Evolutionary conservation across 2,797 vertebrate species (phyloP), one percentile per base, ranked within the genome.

Genomic region (Enteromius argenteus): DNA sequence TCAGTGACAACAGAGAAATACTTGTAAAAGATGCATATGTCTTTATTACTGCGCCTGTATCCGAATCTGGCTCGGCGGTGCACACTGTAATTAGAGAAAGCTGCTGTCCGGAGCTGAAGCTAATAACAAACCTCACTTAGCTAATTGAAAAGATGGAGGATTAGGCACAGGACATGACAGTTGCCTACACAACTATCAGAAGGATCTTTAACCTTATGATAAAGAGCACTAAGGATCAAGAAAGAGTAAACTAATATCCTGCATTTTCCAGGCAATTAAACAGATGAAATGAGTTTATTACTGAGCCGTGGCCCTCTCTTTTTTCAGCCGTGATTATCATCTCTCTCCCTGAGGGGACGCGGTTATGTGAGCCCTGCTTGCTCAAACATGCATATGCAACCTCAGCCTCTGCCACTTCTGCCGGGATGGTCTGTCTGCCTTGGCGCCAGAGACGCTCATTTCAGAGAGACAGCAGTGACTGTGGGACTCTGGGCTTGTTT

Each of bases 381-480:
- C 49, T 81, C 23, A 44, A 37, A 81, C 66, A 60, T 17, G 51
- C 32, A 39, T 7, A 72, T 3, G 6, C 56, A 81, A 81, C 53
- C 53, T 35, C 37, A 46, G 15, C 79, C 49, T n/a, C 53, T 46
- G 66, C 66, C 46, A 68, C 79, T 49, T 23, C 62, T 51, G 64
- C 78, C 0, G 7, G 60, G 62, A 80, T 21, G 35, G 30, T 81
- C 35, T 71, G 35, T 60, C 10, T 67, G 80, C 21, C 21, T 37
- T 79, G 86, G 86, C 73, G 83, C 83, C 86, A 73, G 21, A 77
- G 56, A 79, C 49, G 23, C 35, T 71, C 79, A 35, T n/a, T 68
- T 62, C 19, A 73, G 68, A 73, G 15, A 73, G 68, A 81, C 79
- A 60, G 66, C 30, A 37, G 77, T 51, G 30, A 67, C 58, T 62